Evolutionary conservation across 2,797 vertebrate genomes (phyloP).

Genomic region (Microctenopoma lineatum): DNA sequence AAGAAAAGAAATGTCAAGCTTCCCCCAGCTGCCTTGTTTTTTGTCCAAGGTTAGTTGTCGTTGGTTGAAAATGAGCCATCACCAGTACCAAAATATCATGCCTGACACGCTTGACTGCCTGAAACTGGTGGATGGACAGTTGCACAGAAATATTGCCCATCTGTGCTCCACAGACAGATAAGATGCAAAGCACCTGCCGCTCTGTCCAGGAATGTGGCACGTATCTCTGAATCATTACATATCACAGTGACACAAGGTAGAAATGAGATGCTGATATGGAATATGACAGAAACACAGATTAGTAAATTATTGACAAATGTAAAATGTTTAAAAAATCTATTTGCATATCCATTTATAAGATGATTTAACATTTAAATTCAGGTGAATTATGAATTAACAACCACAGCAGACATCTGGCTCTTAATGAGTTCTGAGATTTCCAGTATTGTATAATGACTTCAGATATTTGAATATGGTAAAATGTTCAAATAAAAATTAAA

Average conservation of each 20-base stretch:
- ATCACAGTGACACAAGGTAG: constrained; percentile 6
- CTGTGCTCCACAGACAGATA: constrained; percentile 24
- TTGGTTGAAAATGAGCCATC: constrained; percentile 20
- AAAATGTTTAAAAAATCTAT: constrained; percentile 11
- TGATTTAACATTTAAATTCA: constrained; percentile 24
- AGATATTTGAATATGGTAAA: background rate
- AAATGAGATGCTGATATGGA: constrained; percentile 18
- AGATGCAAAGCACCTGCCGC: background rate
- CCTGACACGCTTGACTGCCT: background rate
- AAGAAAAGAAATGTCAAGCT: constrained; percentile 21
- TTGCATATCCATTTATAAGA: constrained; percentile 21
- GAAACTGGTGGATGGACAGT: constrained; percentile 17
- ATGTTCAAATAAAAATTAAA: no score
- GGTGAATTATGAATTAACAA: constrained; percentile 28
- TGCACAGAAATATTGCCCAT: constrained; percentile 35
- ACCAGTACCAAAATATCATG: background rate
- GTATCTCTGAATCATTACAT: constrained; percentile 10
- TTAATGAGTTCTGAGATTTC: constrained; percentile 5
- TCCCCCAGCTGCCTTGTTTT: constrained; percentile 22
- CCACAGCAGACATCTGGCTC: constrained; percentile 13
- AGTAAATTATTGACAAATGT: constrained; percentile 15
- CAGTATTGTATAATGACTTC: background rate
- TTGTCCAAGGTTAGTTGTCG: constrained; percentile 4
- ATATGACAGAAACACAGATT: constrained; percentile 20
- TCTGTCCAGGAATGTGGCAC: constrained; percentile 10